phyloP scores from a whole-genome alignment of 2,113 vertebrate species.

The Oryzias woworae region DNA sequence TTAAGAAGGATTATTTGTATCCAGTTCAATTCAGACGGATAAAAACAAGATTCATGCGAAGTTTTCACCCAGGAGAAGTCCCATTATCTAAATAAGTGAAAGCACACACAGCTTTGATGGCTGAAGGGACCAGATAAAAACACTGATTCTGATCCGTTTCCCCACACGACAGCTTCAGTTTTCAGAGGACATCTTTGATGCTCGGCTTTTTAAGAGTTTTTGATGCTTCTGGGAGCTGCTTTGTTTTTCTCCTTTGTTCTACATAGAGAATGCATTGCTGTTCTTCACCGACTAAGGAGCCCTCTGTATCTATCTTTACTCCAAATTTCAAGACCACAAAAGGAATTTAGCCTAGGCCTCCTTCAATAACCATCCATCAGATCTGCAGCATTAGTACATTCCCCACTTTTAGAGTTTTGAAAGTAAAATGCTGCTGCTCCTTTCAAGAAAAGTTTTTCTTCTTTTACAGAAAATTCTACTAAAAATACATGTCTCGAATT shows the following conservation, averaged over 20 bases:
- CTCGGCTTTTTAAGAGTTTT: not conserved
- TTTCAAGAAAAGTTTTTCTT: too few species aligned
- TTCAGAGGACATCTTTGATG: constrained; percentile 5
- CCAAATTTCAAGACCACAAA: constrained; percentile 1
- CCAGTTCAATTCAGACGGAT: not conserved
- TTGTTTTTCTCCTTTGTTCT: not conserved
- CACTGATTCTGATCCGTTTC: not conserved
- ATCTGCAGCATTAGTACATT: not conserved
- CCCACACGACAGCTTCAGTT: not conserved
- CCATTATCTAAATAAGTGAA: constrained; percentile 10
- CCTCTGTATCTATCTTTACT: not conserved
- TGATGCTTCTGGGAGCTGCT: constrained; percentile 2
- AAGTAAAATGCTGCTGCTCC: not conserved
- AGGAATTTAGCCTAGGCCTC: not conserved
- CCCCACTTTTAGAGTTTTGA: not conserved
- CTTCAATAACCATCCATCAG: not conserved
- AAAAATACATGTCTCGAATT: too few species aligned
- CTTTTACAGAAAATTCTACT: too few species aligned
- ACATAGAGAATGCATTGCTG: not conserved
- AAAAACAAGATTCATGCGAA: not conserved
- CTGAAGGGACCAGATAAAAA: not conserved
- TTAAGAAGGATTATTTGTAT: not conserved
- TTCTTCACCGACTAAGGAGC: constrained; percentile 2
- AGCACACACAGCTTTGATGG: not conserved
- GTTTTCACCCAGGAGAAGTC: not conserved